A percentile compares a stretch with the other conserved stretches of the same genome.
Conservation (phyloP, 2,113 vertebrate genomes). For the Passer domesticus region DNA sequence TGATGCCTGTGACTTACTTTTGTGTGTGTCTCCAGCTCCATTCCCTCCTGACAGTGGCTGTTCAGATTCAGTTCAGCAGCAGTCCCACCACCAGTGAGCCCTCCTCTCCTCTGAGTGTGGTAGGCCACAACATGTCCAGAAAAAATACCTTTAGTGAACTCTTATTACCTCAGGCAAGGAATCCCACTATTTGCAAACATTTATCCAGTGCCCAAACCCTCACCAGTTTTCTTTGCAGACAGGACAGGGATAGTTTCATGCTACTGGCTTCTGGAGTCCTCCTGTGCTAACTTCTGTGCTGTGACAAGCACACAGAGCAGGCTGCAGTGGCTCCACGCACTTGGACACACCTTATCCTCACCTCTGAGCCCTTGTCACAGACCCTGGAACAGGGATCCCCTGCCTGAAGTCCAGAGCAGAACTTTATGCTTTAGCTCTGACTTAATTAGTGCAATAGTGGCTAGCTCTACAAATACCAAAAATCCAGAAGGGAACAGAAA, state of each 20-base stretch:
- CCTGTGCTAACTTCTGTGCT: neutral
- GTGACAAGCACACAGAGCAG: neutral
- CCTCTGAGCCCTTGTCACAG: neutral
- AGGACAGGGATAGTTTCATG: neutral
- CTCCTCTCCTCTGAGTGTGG: neutral
- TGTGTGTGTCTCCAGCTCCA: neutral
- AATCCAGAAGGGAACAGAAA: neutral
- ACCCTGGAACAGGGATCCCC: no score
- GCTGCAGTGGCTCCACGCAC: neutral
- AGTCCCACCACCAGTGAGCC: neutral
- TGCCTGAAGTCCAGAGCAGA: neutral
- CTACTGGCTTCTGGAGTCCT: neutral
- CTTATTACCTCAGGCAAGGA: fast-evolving
- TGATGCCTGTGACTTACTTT: fast-evolving
- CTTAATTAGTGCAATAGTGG: neutral
- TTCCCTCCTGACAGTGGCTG: neutral
- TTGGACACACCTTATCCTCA: fast-evolving
- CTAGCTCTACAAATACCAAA: neutral
- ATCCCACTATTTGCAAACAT: neutral
- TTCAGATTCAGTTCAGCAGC: neutral
- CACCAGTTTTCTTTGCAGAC: neutral
- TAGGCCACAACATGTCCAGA: fast-evolving
- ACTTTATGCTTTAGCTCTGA: neutral
- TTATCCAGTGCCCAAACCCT: neutral
- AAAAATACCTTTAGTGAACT: neutral